Evolutionary conservation across 2,113 vertebrate species (phyloP).

Genomic region (Eudyptes chrysolophus): DNA sequence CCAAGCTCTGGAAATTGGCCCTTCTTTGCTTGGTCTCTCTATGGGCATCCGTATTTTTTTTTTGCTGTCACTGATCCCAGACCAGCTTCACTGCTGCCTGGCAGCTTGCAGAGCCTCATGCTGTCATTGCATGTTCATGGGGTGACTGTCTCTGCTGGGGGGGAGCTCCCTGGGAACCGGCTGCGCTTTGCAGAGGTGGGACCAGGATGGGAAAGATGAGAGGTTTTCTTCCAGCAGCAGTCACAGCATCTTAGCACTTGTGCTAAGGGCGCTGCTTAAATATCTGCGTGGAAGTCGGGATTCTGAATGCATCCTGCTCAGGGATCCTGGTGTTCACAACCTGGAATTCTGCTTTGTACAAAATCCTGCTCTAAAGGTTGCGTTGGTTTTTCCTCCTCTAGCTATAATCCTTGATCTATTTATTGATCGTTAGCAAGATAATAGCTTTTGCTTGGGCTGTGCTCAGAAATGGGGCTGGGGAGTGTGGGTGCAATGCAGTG

Average conservation of each 20-base stretch:
- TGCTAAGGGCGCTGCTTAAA: neutral
- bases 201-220: neutral
- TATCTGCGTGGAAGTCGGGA: fast-evolving
- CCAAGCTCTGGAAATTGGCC: neutral
- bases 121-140: fast-evolving
- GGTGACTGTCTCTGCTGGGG: no score
- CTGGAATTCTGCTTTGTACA: no score
- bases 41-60: neutral
- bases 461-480: neutral
- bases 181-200: neutral
- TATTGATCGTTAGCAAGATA: neutral
- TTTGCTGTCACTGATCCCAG: no score
- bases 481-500: neutral
- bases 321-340: no score
- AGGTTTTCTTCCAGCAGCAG: neutral
- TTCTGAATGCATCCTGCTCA: fast-evolving
- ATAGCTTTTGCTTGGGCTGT: neutral
- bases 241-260: neutral
- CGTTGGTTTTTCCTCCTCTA: neutral
- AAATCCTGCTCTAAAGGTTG: neutral
- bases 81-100: neutral
- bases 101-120: fast-evolving
- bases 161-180: neutral
- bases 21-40: neutral
- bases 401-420: neutral